Evolutionary conservation across 2,888 invertebrate species (phyloP).

Genomic region (Cephus pulcher): DNA sequence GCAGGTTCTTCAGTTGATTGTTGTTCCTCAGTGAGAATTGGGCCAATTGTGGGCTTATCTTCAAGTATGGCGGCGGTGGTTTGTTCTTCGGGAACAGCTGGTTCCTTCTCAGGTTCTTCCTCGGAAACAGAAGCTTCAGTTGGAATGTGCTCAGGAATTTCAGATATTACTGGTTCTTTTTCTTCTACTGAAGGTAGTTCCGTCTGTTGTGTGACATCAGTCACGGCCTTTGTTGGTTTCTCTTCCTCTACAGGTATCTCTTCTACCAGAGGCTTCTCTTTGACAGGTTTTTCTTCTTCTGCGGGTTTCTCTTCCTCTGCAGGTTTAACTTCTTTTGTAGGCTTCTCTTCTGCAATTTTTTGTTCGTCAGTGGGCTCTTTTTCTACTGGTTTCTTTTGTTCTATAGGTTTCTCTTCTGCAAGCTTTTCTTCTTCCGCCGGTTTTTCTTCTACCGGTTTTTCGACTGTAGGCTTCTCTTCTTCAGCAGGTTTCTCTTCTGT

Average conservation of each 20-base stretch:
- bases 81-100: conserved; percentile 7
- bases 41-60: conserved; percentile 18
- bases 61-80: conserved; percentile 16
- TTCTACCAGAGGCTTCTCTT: conserved; percentile 3
- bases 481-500: background rate
- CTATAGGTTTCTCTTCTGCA: background rate
- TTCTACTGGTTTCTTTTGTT: conserved; percentile 31
- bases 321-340: background rate
- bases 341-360: conserved; percentile 6
- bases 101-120: conserved; percentile 48
- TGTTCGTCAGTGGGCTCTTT: conserved; percentile 19
- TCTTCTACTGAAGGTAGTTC: conserved; percentile 19
- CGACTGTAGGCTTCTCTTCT: background rate
- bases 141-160: conserved; percentile 13
- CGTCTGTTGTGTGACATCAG: conserved; percentile 14
- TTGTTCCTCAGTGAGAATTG: conserved; percentile 3
- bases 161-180: conserved; percentile 16
- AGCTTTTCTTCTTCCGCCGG: no score
- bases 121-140: conserved; percentile 30
- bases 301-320: conserved; percentile 7
- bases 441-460: no score
- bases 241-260: background rate
- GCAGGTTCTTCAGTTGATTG: conserved; percentile 9
- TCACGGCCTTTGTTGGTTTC: background rate
- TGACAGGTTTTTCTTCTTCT: conserved; percentile 9